Conservation (phyloP, 2,797 vertebrate genomes). For the Ciconia nigra region DNA sequence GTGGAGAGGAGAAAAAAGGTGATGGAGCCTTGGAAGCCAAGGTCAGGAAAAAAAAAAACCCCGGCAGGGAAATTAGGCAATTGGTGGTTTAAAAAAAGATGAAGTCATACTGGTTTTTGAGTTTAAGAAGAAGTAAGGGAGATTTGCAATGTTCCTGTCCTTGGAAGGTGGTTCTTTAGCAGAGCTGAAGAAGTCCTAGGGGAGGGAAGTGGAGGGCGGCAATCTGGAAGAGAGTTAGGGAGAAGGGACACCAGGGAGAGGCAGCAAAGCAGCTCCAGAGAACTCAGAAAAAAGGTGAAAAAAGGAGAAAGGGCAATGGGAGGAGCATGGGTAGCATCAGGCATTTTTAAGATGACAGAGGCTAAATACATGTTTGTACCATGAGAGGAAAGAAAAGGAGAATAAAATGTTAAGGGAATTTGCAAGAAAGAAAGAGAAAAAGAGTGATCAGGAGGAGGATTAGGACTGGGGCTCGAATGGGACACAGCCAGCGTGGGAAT, state of each 20-base stretch:
- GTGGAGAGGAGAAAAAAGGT: background rate
- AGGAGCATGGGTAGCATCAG: background rate
- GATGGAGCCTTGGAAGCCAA: background rate
- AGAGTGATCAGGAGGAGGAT: background rate
- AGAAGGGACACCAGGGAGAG: background rate
- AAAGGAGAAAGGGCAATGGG: background rate
- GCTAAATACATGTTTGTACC: background rate
- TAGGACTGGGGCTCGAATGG: rapidly evolving
- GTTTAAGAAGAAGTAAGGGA: background rate
- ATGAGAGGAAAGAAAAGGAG: background rate
- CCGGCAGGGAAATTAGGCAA: background rate
- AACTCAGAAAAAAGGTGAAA: background rate
- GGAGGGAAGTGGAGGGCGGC: background rate
- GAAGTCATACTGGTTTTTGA: background rate
- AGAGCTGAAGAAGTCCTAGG: background rate
- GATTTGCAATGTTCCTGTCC: background rate
- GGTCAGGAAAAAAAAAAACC: background rate
- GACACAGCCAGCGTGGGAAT: background rate
- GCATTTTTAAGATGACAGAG: background rate
- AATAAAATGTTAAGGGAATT: background rate
- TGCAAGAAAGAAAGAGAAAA: background rate
- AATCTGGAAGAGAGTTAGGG: background rate
- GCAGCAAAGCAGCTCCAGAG: background rate
- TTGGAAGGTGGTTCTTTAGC: background rate
- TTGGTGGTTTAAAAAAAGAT: background rate